Base-by-base conservation (phyloP, 2,888 invertebrate species). In the Psylliodes chrysocephalus region DNA sequence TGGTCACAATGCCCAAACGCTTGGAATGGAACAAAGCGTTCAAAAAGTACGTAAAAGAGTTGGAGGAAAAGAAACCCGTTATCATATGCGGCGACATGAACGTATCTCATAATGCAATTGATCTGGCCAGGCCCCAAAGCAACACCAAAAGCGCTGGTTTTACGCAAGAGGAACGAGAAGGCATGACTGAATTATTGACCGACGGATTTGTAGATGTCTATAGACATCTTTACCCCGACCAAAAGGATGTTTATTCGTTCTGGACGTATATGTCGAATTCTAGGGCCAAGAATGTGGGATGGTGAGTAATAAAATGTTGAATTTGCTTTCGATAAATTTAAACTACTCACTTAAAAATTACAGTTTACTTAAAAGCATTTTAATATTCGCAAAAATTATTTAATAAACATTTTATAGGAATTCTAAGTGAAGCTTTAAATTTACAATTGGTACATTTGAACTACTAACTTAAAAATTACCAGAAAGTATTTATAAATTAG, bases 11-110 rank as follows among this genome's bases (percentile, higher is more conserved):
- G 63, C 90, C 92, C 2, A 94, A 94, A 82, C 89, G 97, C 74
- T 86, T 94, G 79, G 86, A 92, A 75, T 99, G 98, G 97, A 96
- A 99, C 79, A 85, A 89, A 61, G 86, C 88, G 22, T 95, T 99
- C 77, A 88, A 89, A 70, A 85, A 86, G n/a, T 90, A 91, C 79
- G 82, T 98, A 10, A 88, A 90, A 75, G 85, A 89, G 52, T 85
- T 98, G 70, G 94, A 98, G 82, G 84, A 86, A 66, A 89, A 90
- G 73, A 99, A 99, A 79, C 96, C 98, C 6, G 94, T 99, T 7
- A 91, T 99, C 62, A 87, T 98, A 74, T 94, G 94, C 78, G 99
- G 99, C 0, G 99, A 99, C 82, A 90, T 99, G 89, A 99, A 99
- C 83, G 98, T 99, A 6, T 92, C 98, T 15, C 98, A 99, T 82